Evolutionary conservation across 1,140 invertebrate species (phyloP).

Genomic region (Triops cancriformis): DNA sequence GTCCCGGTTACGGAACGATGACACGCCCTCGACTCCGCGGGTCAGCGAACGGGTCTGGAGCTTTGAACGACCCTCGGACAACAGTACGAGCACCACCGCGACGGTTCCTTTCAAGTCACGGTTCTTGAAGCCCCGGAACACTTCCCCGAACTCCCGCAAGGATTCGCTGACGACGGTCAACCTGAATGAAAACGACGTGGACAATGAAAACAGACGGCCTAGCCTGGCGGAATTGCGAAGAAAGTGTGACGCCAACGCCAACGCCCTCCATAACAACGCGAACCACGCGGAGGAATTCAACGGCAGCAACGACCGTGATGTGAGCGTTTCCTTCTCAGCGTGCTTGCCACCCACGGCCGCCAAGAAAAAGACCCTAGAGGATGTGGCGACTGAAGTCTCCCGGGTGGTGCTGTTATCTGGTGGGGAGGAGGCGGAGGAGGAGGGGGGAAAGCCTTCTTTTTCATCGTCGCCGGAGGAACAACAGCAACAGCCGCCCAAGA

Average conservation of each 20-base stretch:
- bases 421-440: no score
- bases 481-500: conserved; percentile 28
- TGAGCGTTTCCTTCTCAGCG: conserved; percentile 1
- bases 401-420: no score
- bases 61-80: not conserved
- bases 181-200: conserved; percentile 13
- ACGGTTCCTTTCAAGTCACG: not conserved
- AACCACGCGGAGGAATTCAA: conserved; percentile 28
- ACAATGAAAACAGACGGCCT: conserved; percentile 26
- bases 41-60: not conserved
- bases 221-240: conserved; percentile 30
- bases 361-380: conserved; percentile 18
- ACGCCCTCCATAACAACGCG: conserved; percentile 26
- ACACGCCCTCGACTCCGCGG: not conserved
- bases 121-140: not conserved
- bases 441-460: no score
- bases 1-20: not conserved
- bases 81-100: not conserved
- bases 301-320: not conserved
- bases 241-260: conserved; percentile 31
- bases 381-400: not conserved
- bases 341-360: conserved; percentile 7
- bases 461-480: conserved; percentile 7
- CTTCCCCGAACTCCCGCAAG: not conserved
- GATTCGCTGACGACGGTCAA: not conserved